Evolutionary conservation across 1,140 invertebrate species (phyloP).

Genomic region (Ridgeia piscesae): DNA sequence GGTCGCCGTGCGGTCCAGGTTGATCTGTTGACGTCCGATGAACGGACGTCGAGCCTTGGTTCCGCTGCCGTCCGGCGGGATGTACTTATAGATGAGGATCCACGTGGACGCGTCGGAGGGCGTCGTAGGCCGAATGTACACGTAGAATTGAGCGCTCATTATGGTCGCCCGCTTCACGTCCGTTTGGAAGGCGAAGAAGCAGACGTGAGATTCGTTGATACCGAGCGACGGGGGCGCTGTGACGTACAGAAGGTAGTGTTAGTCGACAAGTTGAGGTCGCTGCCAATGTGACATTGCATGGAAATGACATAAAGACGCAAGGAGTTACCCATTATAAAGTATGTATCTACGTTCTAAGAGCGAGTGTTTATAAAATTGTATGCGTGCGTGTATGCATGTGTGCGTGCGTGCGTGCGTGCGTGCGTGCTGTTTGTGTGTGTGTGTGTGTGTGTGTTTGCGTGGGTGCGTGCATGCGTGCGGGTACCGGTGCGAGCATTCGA

Average conservation of each 20-base stretch:
- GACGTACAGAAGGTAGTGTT: background rate
- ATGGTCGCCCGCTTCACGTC: constrained; percentile 1
- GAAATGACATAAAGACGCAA: background rate
- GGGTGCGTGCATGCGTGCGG: background rate
- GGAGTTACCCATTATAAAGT: too few relatives aligned
- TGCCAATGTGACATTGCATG: background rate
- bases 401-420: background rate
- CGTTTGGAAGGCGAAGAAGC: constrained; percentile 19
- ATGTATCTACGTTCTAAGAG: too few relatives aligned
- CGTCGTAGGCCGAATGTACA: constrained; percentile 5
- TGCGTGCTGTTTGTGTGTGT: too few relatives aligned
- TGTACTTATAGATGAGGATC: constrained; percentile 21
- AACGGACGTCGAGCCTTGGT: background rate
- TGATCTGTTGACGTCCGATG: background rate
- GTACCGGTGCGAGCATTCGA: too few relatives aligned
- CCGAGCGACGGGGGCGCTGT: background rate
- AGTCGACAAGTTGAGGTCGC: background rate
- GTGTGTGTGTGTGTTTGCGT: too few relatives aligned
- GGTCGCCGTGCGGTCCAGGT: background rate
- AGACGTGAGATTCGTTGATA: constrained; percentile 14
- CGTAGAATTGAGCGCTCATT: constrained; percentile 2
- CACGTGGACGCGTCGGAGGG: background rate
- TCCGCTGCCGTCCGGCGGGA: background rate
- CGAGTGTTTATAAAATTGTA: too few relatives aligned
- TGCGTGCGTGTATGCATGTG: background rate